Base-by-base conservation (phyloP, 1,140 invertebrate genomes). In the Ridgeia piscesae region DNA sequence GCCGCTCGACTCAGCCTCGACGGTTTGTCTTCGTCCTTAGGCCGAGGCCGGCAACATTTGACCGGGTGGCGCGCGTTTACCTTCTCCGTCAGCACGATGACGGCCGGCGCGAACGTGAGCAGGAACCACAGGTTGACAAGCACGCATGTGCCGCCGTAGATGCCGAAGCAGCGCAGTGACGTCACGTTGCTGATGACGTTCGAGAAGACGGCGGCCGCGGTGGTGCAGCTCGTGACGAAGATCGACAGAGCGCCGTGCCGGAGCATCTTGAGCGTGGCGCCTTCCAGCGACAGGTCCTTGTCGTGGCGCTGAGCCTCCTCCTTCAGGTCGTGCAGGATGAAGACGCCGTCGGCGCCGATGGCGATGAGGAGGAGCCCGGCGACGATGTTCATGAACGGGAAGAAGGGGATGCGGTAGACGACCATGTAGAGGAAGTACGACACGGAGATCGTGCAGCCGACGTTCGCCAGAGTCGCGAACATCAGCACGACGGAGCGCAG, bases 121-220 rank as follows among this genome's bases (percentile, higher is more conserved):
- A 98, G 98, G 42, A 99, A 96, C 27, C 98, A 95, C 95, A 98
- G 99, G 96, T 99, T 99, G 34, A 97, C 97, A 90, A 99, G 96
- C 88, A 99, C 97, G 48, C 98, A 97, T 89, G 98, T 98, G 17
- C 98, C 98, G 91, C 98, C 97, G 95, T 99, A 97, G 97, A 99
- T 98, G 96, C 98, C 99, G 95, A 99, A 99, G 96, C 98, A 99
- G 94, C 98, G 97, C 90, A 99, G 98, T 90, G 98, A 98, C n/a
- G 98, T 99, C 94, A 99, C 98, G 94, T 98, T 98, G 94, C 98
- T 98, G 91, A 98, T 97, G 95, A 97, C 97, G 11, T 98, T 99
- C 77, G 98, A 97, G 96, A 98, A 98, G 96, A 99, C 99, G 92
- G 99, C 98, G 93, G 98, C 97, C 6, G 98, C 97, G 42, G 99